Percentiles rank a stretch among this genome's conserved stretches.
Evolutionary conservation across 2,797 vertebrate genomes (phyloP).

Genomic region (Pangasius larnaudii): DNA sequence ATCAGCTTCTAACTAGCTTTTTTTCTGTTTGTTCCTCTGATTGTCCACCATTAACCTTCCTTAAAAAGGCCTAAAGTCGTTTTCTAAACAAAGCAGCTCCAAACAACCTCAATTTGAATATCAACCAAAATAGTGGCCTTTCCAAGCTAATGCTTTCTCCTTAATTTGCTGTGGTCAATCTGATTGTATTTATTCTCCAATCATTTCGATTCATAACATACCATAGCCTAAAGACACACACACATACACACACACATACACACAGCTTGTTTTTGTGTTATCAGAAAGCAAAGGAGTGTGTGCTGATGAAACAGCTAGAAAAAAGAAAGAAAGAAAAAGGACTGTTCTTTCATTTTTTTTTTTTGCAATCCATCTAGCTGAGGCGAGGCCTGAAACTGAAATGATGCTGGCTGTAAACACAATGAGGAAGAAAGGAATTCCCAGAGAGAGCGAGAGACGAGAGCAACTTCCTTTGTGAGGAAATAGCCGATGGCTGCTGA

Average conservation of each 20-base stretch:
- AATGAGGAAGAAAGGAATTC: conserved; percentile 38
- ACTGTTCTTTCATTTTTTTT: conserved; percentile 19
- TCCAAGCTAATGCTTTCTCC: conserved; percentile 21
- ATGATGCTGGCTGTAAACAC: conserved; percentile 48
- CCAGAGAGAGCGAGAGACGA: conserved; percentile 28
- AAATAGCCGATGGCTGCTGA: conserved; percentile 32
- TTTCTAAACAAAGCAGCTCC: conserved; percentile 42
- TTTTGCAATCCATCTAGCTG: conserved; percentile 32
- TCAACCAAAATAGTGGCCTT: conserved; percentile 14
- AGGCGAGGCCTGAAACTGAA: conserved; percentile 37
- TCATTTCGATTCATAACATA: conserved; percentile 35
- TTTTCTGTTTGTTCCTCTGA: not conserved
- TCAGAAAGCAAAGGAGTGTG: conserved; percentile 27
- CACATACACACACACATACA: conserved; percentile 23
- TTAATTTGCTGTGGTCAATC: conserved; percentile 45
- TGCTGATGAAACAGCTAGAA: conserved; percentile 19
- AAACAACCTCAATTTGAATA: conserved; percentile 35
- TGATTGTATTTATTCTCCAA: conserved; percentile 35
- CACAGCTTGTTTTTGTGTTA: conserved; percentile 16
- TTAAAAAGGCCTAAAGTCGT: conserved; percentile 35
- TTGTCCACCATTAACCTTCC: conserved; percentile 19
- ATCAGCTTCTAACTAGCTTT: conserved; percentile 2
- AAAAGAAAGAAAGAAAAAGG: not conserved
- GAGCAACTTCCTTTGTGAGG: conserved; percentile 51
- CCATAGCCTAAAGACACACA: conserved; percentile 45